Percentiles rank a stretch among this genome's conserved stretches.
Evolutionary conservation across 2,113 vertebrate genomes (phyloP).

Genomic region (Donacobius atricapilla): DNA sequence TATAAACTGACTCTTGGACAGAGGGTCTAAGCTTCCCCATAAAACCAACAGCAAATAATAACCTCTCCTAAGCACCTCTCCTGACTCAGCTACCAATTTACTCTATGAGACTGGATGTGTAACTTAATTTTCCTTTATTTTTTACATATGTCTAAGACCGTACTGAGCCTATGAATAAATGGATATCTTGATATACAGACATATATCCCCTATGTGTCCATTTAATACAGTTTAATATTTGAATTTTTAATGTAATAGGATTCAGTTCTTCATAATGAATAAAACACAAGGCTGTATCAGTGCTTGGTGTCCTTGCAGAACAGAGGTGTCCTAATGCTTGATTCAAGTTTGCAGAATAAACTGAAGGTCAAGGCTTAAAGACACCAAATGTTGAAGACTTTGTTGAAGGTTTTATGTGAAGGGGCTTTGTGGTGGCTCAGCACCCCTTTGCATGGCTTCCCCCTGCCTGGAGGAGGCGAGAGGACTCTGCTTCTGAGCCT

Average conservation of each 20-base stretch:
- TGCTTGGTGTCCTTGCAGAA: neutral
- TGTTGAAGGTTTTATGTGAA: neutral
- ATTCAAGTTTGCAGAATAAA: neutral
- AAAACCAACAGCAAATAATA: neutral
- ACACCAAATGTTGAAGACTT: neutral
- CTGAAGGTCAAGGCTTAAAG: neutral
- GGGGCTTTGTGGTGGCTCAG: neutral
- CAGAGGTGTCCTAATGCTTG: neutral
- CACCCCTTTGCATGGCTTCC: neutral
- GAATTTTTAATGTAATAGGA: constrained; percentile 7
- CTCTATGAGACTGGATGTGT: neutral
- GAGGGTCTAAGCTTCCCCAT: neutral
- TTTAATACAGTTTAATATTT: constrained; percentile 33
- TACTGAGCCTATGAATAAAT: constrained; percentile 13
- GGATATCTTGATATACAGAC: neutral
- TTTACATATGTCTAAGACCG: neutral
- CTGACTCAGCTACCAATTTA: neutral
- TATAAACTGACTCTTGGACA: neutral
- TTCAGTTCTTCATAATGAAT: constrained; percentile 20
- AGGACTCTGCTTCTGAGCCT: neutral
- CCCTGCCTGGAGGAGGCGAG: neutral
- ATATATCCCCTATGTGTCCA: neutral
- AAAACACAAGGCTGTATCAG: neutral
- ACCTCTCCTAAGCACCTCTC: neutral
- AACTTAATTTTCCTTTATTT: constrained; percentile 12